phyloP scores from a whole-genome alignment of 2,113 vertebrate species.

The Nesoenas mayeri region DNA sequence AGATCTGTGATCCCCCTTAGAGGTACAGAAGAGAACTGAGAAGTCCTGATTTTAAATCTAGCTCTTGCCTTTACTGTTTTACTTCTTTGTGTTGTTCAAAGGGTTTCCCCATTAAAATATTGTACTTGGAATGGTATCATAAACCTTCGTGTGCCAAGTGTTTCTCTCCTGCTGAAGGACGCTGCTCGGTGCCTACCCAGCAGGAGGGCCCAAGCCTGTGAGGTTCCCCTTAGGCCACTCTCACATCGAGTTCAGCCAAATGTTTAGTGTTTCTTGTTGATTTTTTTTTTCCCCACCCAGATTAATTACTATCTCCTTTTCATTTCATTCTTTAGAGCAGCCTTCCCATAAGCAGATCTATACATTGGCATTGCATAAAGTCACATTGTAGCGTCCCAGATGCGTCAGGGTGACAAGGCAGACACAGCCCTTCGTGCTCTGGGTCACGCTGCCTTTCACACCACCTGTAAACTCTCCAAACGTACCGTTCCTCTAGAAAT shows the following conservation, averaged over 20 bases:
- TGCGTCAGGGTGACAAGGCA: background rate
- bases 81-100: background rate
- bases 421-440: accelerated
- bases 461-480: background rate
- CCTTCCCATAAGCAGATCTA: background rate
- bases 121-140: accelerated
- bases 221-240: background rate
- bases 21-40: background rate
- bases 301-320: background rate
- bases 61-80: background rate
- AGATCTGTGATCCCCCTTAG: background rate
- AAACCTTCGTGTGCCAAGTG: background rate
- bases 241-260: background rate
- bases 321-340: background rate
- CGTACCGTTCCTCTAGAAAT: background rate
- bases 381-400: background rate
- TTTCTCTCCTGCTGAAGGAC: background rate
- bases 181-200: background rate
- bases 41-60: background rate
- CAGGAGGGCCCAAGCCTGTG: background rate
- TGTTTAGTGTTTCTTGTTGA: accelerated
- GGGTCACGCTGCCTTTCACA: background rate
- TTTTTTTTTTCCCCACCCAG: accelerated
- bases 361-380: background rate
- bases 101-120: background rate